A percentile compares a stretch with the other conserved stretches of the same genome.
Evolutionary conservation across 2,888 invertebrate species (phyloP).

Genomic region (Stramonita haemastoma): DNA sequence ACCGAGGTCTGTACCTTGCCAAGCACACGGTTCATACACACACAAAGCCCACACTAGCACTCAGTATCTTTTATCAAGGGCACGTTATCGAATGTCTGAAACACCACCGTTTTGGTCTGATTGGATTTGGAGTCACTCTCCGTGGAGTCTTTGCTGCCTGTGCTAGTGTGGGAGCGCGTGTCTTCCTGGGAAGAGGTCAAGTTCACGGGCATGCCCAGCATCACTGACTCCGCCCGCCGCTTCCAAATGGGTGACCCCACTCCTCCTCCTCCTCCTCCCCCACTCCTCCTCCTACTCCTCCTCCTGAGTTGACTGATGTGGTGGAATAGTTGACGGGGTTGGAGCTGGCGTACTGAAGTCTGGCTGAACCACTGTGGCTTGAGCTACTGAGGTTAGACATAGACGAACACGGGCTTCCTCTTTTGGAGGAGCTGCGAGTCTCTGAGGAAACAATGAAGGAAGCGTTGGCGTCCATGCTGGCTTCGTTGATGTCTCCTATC

Average conservation of each 20-base stretch:
- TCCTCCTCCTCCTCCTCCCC: slow-evolving; percentile 89
- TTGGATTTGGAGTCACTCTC: slow-evolving; percentile 49
- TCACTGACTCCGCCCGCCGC: slow-evolving; percentile 30
- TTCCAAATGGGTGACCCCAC: slow-evolving; percentile 53
- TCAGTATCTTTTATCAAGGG: slow-evolving; percentile 59
- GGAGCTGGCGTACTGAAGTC: slow-evolving; percentile 94
- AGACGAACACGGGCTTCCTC: slow-evolving; percentile 64
- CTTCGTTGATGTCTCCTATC: slow-evolving; percentile 86
- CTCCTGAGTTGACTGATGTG: slow-evolving; percentile 79
- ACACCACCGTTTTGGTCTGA: slow-evolving; percentile 59
- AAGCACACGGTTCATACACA: neutral
- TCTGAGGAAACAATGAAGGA: slow-evolving; percentile 51
- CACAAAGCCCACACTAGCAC: slow-evolving; percentile 46
- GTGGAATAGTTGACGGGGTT: slow-evolving; percentile 95
- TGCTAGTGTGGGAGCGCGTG: slow-evolving; percentile 42
- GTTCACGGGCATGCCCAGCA: slow-evolving; percentile 37
- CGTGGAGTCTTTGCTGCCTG: slow-evolving; percentile 49
- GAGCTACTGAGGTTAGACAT: slow-evolving; percentile 69
- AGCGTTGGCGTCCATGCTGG: slow-evolving; percentile 77
- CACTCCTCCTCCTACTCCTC: slow-evolving; percentile 80
- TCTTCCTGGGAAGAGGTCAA: slow-evolving; percentile 44
- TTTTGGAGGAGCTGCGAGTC: slow-evolving; percentile 49
- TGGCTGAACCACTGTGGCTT: slow-evolving; percentile 79
- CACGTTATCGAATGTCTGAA: slow-evolving; percentile 50
- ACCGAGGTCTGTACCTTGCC: neutral